Conservation (phyloP, 35 echinoderm and acorn worm genomes). For the Stichopus chloronotus region DNA sequence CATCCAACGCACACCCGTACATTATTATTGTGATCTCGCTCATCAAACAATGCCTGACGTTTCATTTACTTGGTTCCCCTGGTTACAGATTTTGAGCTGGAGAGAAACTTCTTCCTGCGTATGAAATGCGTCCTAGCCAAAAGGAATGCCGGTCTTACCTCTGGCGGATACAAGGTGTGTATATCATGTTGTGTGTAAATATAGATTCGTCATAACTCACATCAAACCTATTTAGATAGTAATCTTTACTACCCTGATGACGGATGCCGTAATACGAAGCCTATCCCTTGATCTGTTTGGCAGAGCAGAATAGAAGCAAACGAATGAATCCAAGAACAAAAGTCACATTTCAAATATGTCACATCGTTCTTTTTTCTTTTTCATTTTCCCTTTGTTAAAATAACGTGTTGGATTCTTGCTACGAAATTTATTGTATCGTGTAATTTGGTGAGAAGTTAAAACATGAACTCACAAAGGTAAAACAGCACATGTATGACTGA, state of each 20-base stretch:
- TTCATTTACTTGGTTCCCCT: background rate
- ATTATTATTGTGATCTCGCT: too few species aligned
- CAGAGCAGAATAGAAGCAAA: too few species aligned
- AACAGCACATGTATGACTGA: too few species aligned
- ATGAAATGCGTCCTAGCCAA: conserved; percentile 99
- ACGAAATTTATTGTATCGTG: too few species aligned
- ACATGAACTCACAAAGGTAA: too few species aligned
- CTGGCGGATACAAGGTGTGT: conserved; percentile 90
- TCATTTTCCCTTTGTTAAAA: too few species aligned
- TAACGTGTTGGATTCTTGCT: too few species aligned
- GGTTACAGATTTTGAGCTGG: conserved; percentile 91
- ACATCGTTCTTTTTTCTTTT: too few species aligned
- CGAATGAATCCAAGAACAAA: too few species aligned
- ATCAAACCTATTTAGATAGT: background rate
- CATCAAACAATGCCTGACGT: background rate
- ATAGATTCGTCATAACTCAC: background rate
- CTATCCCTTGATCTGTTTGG: background rate
- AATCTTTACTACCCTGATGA: background rate
- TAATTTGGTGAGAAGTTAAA: too few species aligned
- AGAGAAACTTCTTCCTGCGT: conserved; percentile 92
- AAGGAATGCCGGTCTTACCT: conserved; percentile 94
- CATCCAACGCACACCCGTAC: too few species aligned
- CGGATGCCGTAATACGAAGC: background rate
- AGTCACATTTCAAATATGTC: too few species aligned
- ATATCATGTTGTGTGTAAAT: background rate